Evolutionary conservation across 2,888 invertebrate species (phyloP).

Genomic region (Cheilosia impressa): DNA sequence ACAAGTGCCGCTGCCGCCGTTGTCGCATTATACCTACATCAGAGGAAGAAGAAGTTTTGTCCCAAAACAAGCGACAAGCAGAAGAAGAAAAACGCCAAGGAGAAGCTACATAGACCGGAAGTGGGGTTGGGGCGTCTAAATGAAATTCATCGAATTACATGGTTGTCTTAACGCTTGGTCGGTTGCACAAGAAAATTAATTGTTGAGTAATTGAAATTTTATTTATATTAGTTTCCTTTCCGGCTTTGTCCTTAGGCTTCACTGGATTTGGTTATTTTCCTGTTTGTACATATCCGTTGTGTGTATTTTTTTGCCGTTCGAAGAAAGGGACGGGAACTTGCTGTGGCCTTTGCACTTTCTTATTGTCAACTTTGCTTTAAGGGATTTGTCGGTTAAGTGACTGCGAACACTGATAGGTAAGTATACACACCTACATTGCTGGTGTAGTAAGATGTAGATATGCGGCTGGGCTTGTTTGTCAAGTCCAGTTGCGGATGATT

Average conservation of each 20-base stretch:
- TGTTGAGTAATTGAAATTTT: conserved; percentile 84
- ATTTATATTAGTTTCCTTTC: conserved; percentile 83
- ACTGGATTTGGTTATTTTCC: conserved; percentile 69
- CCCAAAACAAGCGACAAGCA: conserved; percentile 21
- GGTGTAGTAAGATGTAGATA: not conserved
- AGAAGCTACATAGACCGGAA: conserved; percentile 52
- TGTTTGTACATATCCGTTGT: conserved; percentile 55
- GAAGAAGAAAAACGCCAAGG: conserved; percentile 43
- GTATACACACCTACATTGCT: not conserved
- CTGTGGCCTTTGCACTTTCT: conserved; percentile 23
- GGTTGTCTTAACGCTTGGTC: conserved; percentile 81
- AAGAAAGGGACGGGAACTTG: not conserved
- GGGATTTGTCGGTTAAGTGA: conserved; percentile 66
- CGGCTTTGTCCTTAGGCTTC: conserved; percentile 71
- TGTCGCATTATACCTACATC: conserved; percentile 58
- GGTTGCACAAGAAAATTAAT: conserved; percentile 83
- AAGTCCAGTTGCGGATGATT: conserved; percentile 1
- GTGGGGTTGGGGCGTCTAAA: conserved; percentile 31
- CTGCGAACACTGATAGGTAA: conserved; percentile 15
- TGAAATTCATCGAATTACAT: conserved; percentile 75
- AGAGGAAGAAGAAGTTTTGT: conserved; percentile 38
- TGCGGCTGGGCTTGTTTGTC: not conserved
- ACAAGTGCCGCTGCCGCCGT: conserved; percentile 41
- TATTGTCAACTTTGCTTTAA: conserved; percentile 58
- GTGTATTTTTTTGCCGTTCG: conserved; percentile 14